Evolutionary conservation across 2,113 vertebrate genomes (phyloP).

Genomic region (Lepus europaeus): DNA sequence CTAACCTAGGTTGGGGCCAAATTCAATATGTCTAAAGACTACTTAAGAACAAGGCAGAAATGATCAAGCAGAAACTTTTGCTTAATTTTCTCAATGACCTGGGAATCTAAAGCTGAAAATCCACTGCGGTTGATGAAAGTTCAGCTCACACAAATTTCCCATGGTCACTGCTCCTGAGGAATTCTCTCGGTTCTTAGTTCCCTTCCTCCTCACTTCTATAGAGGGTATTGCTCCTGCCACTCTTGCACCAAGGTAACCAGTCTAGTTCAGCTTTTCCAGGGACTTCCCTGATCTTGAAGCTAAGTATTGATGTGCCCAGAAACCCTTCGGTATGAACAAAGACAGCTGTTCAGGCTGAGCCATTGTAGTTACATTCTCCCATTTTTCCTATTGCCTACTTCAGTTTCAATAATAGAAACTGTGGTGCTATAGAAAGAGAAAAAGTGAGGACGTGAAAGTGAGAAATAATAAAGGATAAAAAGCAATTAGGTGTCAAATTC

Average conservation of each 20-base stretch:
- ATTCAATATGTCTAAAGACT: not conserved
- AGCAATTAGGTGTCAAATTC: not conserved
- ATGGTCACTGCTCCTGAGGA: not conserved
- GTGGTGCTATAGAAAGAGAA: not conserved
- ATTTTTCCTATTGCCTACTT: not conserved
- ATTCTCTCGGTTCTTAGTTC: not conserved
- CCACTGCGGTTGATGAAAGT: not conserved
- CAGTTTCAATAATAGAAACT: not conserved
- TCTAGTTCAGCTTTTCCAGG: not conserved
- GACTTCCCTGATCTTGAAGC: constrained; percentile 5
- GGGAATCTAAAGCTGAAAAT: not conserved
- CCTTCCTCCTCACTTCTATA: not conserved
- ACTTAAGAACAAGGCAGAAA: not conserved
- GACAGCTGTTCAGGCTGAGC: not conserved
- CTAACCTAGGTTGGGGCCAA: not conserved
- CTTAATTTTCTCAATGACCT: constrained; percentile 2
- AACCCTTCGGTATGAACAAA: not conserved
- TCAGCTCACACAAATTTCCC: not conserved
- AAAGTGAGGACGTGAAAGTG: not conserved
- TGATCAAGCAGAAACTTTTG: not conserved
- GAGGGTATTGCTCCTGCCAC: not conserved
- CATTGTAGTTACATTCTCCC: not conserved
- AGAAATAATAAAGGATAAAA: not conserved
- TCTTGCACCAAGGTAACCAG: not conserved
- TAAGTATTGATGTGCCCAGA: not conserved